Percentiles rank a stretch among this genome's conserved stretches.
Evolutionary conservation across 2,113 vertebrate genomes (phyloP).

Genomic region (Scopus umbretta): DNA sequence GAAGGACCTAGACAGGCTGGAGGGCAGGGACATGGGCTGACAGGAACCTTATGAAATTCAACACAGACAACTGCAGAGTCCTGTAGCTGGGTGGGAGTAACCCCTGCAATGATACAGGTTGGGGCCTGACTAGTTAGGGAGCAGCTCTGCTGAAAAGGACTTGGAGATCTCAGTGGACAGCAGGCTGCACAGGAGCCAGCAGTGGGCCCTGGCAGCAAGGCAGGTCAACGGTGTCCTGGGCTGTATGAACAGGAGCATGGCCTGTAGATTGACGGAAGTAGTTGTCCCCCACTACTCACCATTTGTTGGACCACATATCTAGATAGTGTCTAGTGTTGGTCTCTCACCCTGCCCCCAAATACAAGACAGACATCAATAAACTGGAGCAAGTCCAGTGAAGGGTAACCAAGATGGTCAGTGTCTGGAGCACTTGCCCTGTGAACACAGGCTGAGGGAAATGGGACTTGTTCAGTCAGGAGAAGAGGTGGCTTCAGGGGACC

Average conservation of each 20-base stretch:
- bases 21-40: background rate
- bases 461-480: background rate
- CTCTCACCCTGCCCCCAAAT: background rate
- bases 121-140: background rate
- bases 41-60: background rate
- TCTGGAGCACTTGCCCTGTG: background rate
- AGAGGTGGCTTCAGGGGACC: background rate
- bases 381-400: background rate
- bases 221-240: background rate
- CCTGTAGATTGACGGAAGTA: background rate
- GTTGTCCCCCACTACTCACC: background rate
- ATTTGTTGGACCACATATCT: background rate
- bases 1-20: background rate
- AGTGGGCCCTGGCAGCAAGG: background rate
- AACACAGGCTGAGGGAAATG: background rate
- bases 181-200: background rate
- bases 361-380: background rate
- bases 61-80: background rate
- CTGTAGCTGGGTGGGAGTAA: background rate
- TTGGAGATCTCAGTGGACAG: background rate
- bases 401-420: background rate
- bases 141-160: background rate
- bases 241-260: background rate
- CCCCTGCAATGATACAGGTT: background rate
- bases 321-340: background rate